phyloP scores from a whole-genome alignment of 2,113 vertebrate genomes.

The Pelecanus crispus region DNA sequence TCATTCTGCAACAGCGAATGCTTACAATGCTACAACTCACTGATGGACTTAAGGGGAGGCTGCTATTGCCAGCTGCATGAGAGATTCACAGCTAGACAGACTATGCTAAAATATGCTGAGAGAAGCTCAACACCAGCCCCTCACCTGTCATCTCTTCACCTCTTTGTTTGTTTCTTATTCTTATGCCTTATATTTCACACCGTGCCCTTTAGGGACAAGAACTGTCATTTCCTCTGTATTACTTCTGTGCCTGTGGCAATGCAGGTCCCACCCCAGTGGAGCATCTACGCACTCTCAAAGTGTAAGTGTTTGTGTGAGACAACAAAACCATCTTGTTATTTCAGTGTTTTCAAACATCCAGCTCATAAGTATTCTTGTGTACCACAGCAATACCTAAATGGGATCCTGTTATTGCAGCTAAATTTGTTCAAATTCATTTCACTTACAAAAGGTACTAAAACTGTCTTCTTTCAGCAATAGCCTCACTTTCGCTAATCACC shows the following conservation, averaged over 20 bases:
- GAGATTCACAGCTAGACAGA: slow-evolving; percentile 17
- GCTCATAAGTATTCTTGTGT: background rate
- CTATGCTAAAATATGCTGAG: slow-evolving; percentile 23
- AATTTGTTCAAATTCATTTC: slow-evolving; percentile 13
- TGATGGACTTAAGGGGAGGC: background rate
- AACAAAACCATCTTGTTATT: background rate
- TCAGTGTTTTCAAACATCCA: slow-evolving; percentile 3
- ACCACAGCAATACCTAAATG: background rate
- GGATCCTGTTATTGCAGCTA: background rate
- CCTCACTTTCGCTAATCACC: background rate
- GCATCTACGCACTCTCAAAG: background rate
- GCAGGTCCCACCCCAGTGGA: background rate
- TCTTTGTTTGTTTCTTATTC: background rate
- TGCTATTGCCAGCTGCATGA: background rate
- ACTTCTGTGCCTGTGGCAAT: background rate
- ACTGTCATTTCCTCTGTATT: background rate
- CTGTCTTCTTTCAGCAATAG: background rate
- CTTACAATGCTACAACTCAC: background rate
- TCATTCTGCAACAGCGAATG: background rate
- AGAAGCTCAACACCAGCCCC: background rate
- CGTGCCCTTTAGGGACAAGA: background rate
- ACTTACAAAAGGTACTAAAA: background rate
- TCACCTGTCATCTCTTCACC: background rate
- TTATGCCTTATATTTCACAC: background rate
- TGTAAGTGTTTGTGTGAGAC: slow-evolving; percentile 1